Base-by-base conservation (phyloP, 2,113 vertebrate species). In the Trematomus loennbergii region DNA sequence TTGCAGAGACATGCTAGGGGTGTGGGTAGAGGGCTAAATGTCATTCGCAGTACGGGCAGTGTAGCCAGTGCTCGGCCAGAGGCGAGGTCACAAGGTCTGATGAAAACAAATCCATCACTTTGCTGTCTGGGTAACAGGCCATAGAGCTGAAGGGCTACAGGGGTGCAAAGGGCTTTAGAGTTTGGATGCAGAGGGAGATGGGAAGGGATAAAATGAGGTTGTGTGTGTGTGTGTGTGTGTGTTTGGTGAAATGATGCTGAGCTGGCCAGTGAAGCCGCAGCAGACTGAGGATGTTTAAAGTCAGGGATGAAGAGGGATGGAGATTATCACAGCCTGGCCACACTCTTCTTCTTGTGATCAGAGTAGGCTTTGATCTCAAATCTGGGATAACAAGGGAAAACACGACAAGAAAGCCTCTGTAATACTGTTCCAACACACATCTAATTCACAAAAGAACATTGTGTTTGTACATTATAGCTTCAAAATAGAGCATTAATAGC, bases 81-180 rank as follows among this genome's bases (percentile, higher is more conserved):
- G 82, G 87, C 83, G 78, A 79, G 86, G 88, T 89, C 86, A 87
- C 22, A 66, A 76, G 87, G 88, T 86, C 78, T 72, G 76, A 86
- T 87, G 87, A 87, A 89, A 93, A 90, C 90, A 92, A 91, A 94
- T 94, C 91, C 88, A 91, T 94, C 90, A 93, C 74, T 88, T 88
- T 77, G 29, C 65, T 75, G 85, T 54, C 43, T 4, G 66, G 81
- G 65, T 81, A 84, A 78, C 66, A 68, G 84, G 69, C 67, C 71
- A 69, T 57, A 74, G 53, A 82, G 77, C 82, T 81, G 66, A 72
- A 68, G 69, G 78, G 73, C 70, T 71, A 46, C 75, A 33, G 62
- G 61, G 81, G 74, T 53, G 66, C 65, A 76, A 20, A 36, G 63
- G 72, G 75, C 79, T 79, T 70, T 50, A 13, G 67, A 75, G 79